A percentile compares a stretch with the other conserved stretches of the same genome.
Conservation (phyloP, 1,140 invertebrate species). For the Pachyrhynchus sulphureomaculatus region DNA sequence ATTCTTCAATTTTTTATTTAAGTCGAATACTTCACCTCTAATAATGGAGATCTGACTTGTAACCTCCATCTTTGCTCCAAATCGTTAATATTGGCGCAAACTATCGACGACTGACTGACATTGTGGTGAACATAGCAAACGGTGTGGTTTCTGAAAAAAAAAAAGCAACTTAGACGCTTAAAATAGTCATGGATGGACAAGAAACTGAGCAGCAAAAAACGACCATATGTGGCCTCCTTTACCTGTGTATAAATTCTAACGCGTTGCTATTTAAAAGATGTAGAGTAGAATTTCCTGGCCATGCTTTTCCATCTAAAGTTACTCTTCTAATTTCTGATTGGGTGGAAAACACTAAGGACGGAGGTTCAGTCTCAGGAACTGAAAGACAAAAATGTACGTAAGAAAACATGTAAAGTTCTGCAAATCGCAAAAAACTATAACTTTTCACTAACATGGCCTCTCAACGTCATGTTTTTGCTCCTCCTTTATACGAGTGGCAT, state of each 20-base stretch:
- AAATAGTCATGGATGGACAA: too few species aligned
- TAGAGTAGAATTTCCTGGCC: constrained; percentile 51
- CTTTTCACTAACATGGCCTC: too few species aligned
- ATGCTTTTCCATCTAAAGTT: constrained; percentile 56
- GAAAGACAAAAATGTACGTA: constrained; percentile 29
- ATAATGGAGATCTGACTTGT: constrained; percentile 58
- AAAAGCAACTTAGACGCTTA: too few species aligned
- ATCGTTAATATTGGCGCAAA: constrained; percentile 64
- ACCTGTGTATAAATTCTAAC: constrained; percentile 57
- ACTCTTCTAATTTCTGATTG: constrained; percentile 57
- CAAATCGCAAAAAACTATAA: too few species aligned
- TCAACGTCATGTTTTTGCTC: too few species aligned
- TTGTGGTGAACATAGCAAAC: constrained; percentile 70
- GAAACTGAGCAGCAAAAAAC: too few species aligned
- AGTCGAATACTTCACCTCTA: constrained; percentile 46
- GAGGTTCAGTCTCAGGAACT: constrained; percentile 57
- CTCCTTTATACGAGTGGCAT: too few species aligned
- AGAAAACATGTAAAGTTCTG: background rate
- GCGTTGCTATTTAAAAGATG: constrained; percentile 53
- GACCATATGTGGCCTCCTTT: background rate
- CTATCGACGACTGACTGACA: constrained; percentile 54
- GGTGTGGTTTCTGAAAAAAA: constrained; percentile 54
- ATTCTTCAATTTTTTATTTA: too few species aligned
- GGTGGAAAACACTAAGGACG: constrained; percentile 59
- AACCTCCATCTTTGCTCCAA: constrained; percentile 59